Evolutionary conservation across 2,888 invertebrate genomes (phyloP).

Genomic region (Cryptus viduatorius): DNA sequence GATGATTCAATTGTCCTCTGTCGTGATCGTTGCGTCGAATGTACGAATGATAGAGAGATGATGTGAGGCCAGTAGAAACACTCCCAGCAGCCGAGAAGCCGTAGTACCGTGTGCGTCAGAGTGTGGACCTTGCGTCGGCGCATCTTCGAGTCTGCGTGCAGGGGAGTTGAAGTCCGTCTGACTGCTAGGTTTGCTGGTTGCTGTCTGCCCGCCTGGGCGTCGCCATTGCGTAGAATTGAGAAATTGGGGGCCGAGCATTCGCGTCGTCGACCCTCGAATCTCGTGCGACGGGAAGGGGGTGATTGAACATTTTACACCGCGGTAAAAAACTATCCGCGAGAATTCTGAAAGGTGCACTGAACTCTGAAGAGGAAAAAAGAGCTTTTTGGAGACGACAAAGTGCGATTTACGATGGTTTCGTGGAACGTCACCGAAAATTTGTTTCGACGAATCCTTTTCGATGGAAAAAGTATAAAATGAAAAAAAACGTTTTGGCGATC

Average conservation of each 20-base stretch:
- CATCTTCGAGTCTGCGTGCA: slow-evolving; percentile 79
- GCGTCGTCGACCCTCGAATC: slow-evolving; percentile 68
- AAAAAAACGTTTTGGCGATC: not conserved
- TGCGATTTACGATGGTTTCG: not conserved
- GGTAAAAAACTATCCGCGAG: slow-evolving; percentile 30
- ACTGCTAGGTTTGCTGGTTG: slow-evolving; percentile 56
- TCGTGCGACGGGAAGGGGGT: slow-evolving; percentile 62
- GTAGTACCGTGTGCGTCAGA: slow-evolving; percentile 64
- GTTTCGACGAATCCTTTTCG: not conserved
- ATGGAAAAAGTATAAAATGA: not conserved
- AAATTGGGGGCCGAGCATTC: slow-evolving; percentile 65
- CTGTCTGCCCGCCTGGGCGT: slow-evolving; percentile 77
- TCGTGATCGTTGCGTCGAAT: slow-evolving; percentile 27
- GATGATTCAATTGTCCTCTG: slow-evolving; percentile 25
- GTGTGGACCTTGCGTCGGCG: slow-evolving; percentile 69
- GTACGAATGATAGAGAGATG: slow-evolving; percentile 36
- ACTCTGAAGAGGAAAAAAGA: not conserved
- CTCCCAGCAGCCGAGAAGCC: slow-evolving; percentile 68
- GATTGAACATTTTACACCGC: slow-evolving; percentile 39
- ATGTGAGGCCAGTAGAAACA: slow-evolving; percentile 60
- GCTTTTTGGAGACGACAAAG: not conserved
- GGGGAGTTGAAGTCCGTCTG: slow-evolving; percentile 72
- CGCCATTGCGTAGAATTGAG: slow-evolving; percentile 81
- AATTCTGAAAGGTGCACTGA: not conserved
- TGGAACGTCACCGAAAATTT: not conserved